phyloP scores from a whole-genome alignment of 1,140 invertebrate species.

The Aphelinus atriplicis region DNA sequence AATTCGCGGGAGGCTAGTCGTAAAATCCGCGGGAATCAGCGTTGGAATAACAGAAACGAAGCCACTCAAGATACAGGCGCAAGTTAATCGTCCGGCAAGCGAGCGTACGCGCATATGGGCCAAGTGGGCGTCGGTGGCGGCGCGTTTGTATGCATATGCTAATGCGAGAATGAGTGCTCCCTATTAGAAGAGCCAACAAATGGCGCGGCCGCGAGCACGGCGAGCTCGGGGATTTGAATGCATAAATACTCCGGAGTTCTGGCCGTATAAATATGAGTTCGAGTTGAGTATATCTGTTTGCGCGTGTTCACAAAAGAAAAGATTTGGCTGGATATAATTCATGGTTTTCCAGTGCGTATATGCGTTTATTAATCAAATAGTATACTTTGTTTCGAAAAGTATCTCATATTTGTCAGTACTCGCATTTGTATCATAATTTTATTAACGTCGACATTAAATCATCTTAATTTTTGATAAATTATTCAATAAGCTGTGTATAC shows the following conservation, averaged over 20 bases:
- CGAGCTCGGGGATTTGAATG: constrained; percentile 63
- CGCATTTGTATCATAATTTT: too few species aligned
- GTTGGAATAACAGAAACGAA: background rate
- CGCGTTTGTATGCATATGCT: constrained; percentile 58
- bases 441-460: too few species aligned
- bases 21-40: background rate
- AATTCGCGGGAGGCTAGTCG: background rate
- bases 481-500: too few species aligned
- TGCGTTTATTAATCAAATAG: too few species aligned
- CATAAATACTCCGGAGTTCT: constrained; percentile 55
- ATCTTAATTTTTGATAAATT: too few species aligned
- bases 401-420: too few species aligned
- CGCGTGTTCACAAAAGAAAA: too few species aligned
- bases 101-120: background rate
- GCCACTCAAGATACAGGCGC: background rate
- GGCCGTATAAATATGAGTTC: constrained; percentile 14
- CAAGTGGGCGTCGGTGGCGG: constrained; percentile 33
- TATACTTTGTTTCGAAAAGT: too few species aligned
- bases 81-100: constrained; percentile 6
- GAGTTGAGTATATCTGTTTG: too few species aligned
- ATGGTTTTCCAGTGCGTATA: too few species aligned
- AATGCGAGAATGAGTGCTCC: constrained; percentile 63
- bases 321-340: background rate
- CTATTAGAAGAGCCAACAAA: constrained; percentile 63
- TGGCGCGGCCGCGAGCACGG: constrained; percentile 51